Percentiles rank a stretch among this genome's conserved stretches.
These are phyloP conservation scores for Trematomus loennbergii DNA, from an alignment of 2,113 vertebrate species.

Conservation along the genomic window DNA sequence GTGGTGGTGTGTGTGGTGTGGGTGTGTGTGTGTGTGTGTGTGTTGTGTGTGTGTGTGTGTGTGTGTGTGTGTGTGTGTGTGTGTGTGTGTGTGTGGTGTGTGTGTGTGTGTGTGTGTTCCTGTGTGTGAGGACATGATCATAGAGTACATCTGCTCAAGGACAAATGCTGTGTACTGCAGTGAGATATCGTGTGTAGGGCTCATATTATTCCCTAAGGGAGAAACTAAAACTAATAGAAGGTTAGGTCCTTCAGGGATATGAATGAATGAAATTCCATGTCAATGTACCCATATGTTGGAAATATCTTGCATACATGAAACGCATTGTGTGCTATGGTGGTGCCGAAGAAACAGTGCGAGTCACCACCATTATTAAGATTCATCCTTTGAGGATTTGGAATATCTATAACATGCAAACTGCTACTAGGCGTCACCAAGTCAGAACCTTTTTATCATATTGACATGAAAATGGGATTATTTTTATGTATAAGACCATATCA, in stretches of 20 bases:
- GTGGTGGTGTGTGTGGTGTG: background rate
- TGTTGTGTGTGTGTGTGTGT: constrained; percentile 15
- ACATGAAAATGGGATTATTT: too few relatives aligned
- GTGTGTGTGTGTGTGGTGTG: background rate
- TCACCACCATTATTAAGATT: background rate
- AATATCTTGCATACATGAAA: background rate
- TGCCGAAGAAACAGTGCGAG: background rate
- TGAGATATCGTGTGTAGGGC: background rate
- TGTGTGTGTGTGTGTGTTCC: constrained; percentile 1
- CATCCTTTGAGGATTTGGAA: background rate
- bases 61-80: background rate
- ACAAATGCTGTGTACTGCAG: background rate
- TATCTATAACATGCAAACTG: background rate
- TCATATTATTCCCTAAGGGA: background rate
- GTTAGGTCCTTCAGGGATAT: too few relatives aligned
- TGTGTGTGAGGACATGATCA: constrained; percentile 1
- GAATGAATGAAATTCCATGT: too few relatives aligned
- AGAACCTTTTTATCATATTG: background rate
- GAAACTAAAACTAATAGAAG: background rate
- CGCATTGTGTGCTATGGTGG: background rate
- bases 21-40: constrained; percentile 1
- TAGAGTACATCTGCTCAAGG: background rate
- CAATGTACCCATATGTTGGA: too few relatives aligned
- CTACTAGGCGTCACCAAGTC: background rate
- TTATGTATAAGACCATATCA: too few relatives aligned